Conservation (phyloP, 2,113 vertebrate species). For the Neodontobutis hainanensis region DNA sequence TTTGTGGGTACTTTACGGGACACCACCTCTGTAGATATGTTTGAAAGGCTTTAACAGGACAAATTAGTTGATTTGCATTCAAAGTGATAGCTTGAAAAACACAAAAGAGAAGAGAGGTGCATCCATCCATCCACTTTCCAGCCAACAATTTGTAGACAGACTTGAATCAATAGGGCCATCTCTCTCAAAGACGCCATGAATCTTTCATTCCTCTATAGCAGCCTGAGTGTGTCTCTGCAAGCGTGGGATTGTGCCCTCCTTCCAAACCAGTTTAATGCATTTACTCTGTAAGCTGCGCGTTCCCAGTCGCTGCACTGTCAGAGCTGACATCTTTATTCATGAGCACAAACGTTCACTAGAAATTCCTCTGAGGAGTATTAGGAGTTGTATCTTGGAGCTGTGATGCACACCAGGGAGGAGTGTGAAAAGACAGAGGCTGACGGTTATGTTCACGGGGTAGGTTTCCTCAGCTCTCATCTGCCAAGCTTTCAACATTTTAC, state of each 20-base stretch:
- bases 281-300: conserved; percentile 74
- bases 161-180: conserved; percentile 59
- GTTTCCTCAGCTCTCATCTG: conserved; percentile 34
- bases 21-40: conserved; percentile 16
- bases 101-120: conserved; percentile 25
- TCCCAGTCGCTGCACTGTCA: conserved; percentile 67
- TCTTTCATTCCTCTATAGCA: conserved; percentile 61
- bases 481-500: conserved; percentile 41
- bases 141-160: conserved; percentile 37
- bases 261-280: conserved; percentile 70
- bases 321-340: conserved; percentile 77
- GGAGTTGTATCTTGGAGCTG: conserved; percentile 64
- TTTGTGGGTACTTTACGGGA: conserved; percentile 9
- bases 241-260: conserved; percentile 42
- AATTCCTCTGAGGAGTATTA: conserved; percentile 72
- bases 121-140: conserved; percentile 40
- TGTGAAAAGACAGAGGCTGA: conserved; percentile 42
- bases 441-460: conserved; percentile 33
- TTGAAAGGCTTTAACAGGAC: conserved; percentile 45
- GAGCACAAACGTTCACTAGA: conserved; percentile 63
- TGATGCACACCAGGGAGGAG: conserved; percentile 54
- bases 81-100: conserved; percentile 41
- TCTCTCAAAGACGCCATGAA: conserved; percentile 60
- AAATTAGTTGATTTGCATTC: conserved; percentile 62
- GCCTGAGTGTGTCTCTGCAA: conserved; percentile 9